Evolutionary conservation across 2,888 invertebrate species (phyloP).

Genomic region (Cacoxenus indagator): DNA sequence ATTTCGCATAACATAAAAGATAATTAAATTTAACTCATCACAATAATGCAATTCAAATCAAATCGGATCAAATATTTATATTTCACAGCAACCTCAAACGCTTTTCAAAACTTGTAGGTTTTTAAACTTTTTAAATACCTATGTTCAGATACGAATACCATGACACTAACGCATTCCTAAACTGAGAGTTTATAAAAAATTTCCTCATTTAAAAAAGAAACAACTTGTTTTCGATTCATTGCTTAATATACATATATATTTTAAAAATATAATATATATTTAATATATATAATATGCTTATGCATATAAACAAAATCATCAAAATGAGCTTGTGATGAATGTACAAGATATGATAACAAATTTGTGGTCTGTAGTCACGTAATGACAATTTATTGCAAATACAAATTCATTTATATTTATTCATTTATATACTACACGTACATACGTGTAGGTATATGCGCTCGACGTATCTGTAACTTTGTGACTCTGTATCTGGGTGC

Average conservation of each 20-base stretch:
- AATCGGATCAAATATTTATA: background rate
- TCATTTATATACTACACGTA: background rate
- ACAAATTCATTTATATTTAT: constrained; percentile 48
- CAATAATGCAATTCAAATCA: too few species aligned
- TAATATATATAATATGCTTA: too few species aligned
- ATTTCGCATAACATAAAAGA: background rate
- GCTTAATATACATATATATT: too few species aligned
- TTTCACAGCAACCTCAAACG: background rate
- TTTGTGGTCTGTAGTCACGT: constrained; percentile 67
- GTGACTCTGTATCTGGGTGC: constrained; percentile 11
- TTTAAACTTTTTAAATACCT: too few species aligned
- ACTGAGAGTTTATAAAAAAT: too few species aligned
- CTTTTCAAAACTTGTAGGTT: constrained; percentile 6
- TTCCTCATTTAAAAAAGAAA: too few species aligned
- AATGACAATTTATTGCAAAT: constrained; percentile 67
- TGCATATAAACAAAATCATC: too few species aligned
- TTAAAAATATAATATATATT: too few species aligned
- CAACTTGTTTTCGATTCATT: too few species aligned
- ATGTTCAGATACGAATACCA: too few species aligned
- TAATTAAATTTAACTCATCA: background rate
- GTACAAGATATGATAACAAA: constrained; percentile 63
- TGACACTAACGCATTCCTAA: too few species aligned
- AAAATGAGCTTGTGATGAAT: too few species aligned
- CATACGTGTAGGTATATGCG: background rate
- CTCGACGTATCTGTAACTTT: background rate